Conservation (phyloP, 2,797 vertebrate genomes). For the Clamator glandarius region DNA sequence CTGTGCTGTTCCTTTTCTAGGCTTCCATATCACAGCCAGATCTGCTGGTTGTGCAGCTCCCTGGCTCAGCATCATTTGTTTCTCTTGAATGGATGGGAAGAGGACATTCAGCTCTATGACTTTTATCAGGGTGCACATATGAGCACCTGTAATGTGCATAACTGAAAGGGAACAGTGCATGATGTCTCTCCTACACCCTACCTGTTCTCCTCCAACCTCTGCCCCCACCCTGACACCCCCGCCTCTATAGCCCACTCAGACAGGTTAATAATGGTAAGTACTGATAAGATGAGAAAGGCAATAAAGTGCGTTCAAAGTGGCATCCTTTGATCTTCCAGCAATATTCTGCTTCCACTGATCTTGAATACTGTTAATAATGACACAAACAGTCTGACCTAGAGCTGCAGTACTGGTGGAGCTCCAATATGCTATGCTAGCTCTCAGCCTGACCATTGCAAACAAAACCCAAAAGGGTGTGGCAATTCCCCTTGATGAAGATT, state of each 20-base stretch:
- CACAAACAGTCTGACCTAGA: background rate
- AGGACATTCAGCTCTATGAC: background rate
- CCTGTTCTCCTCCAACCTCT: background rate
- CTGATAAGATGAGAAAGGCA: conserved; percentile 62
- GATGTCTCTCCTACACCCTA: background rate
- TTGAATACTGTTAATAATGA: background rate
- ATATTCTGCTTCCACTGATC: conserved; percentile 54
- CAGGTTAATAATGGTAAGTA: conserved; percentile 61
- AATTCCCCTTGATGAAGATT: background rate
- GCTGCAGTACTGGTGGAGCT: background rate
- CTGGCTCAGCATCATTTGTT: rapidly evolving
- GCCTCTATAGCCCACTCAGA: background rate
- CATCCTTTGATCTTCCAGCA: conserved; percentile 50
- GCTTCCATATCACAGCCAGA: rapidly evolving
- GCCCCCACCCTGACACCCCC: background rate
- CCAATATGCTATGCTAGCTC: background rate
- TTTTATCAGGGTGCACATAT: background rate
- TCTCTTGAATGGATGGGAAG: rapidly evolving
- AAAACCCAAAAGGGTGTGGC: background rate
- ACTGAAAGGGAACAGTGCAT: background rate
- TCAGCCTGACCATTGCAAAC: background rate
- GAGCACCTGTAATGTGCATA: background rate
- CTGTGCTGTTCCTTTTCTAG: background rate
- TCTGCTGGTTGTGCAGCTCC: background rate
- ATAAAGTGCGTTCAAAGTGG: conserved; percentile 52